Evolutionary conservation across 2,797 vertebrate species (phyloP).

Genomic region (Sparidentex hasta): DNA sequence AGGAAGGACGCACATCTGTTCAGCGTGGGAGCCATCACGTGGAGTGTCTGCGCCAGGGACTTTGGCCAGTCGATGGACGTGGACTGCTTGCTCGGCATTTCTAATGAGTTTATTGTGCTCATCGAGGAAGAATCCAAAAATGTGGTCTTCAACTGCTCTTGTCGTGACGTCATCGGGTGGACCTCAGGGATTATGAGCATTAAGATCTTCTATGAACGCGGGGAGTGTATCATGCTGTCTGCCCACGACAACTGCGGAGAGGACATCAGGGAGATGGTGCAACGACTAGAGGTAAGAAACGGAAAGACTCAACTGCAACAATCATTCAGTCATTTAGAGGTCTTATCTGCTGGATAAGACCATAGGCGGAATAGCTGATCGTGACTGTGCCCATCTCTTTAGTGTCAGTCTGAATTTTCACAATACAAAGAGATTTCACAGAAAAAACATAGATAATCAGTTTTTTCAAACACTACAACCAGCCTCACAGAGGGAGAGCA

Average conservation of each 20-base stretch:
- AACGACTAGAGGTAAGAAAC: constrained; percentile 92
- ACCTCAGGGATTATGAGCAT: constrained; percentile 95
- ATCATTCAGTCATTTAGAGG: constrained; percentile 43
- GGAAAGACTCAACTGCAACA: constrained; percentile 26
- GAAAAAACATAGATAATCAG: constrained; percentile 18
- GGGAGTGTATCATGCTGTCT: constrained; percentile 95
- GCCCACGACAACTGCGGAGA: constrained; percentile 92
- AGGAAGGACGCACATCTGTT: constrained; percentile 93
- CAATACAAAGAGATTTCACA: constrained; percentile 14
- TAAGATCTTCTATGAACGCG: constrained; percentile 97
- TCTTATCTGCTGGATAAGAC: constrained; percentile 36
- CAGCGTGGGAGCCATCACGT: constrained; percentile 94
- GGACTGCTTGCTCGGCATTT: constrained; percentile 94
- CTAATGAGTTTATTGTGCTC: constrained; percentile 96
- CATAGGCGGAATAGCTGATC: not conserved
- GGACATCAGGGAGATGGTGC: constrained; percentile 94
- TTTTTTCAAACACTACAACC: constrained; percentile 20
- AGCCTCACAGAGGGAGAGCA: constrained; percentile 13
- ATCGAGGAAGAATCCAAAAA: constrained; percentile 96
- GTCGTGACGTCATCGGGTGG: constrained; percentile 98
- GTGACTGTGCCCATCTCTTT: constrained; percentile 2
- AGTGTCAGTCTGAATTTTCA: constrained; percentile 12
- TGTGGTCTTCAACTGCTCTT: constrained; percentile 98
- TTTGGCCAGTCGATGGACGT: constrained; percentile 93
- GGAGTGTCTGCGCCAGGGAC: constrained; percentile 93